A percentile compares a stretch with the other conserved stretches of the same genome.
These are phyloP conservation scores for Epizoanthus fatuus DNA, from an alignment of 92 coral and sea anemone genomes.

Conservation along the genomic window DNA sequence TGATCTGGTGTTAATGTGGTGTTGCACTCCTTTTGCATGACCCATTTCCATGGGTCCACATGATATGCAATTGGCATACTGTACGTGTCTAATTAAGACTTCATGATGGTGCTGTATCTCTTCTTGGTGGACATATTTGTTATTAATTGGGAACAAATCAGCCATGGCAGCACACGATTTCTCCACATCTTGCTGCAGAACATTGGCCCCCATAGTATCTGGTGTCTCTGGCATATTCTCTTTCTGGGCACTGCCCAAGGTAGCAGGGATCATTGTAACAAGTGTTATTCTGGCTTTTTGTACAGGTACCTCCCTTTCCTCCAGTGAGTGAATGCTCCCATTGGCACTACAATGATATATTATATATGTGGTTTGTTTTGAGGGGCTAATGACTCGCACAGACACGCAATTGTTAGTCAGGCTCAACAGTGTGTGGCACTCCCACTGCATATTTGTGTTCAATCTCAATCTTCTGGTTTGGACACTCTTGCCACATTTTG, in stretches of 20 bases:
- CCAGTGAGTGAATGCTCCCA: not conserved
- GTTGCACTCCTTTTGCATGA: slow-evolving; percentile 1
- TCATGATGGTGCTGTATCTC: slow-evolving; percentile 21
- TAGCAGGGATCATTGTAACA: not conserved
- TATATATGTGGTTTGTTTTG: not conserved
- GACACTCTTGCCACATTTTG: too few relatives aligned
- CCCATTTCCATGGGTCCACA: slow-evolving; percentile 28
- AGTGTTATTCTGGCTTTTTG: not conserved
- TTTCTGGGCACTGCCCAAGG: not conserved
- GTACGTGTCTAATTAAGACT: not conserved
- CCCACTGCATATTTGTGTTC: too few relatives aligned
- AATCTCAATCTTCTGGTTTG: too few relatives aligned
- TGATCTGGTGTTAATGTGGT: too few relatives aligned
- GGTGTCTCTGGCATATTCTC: not conserved
- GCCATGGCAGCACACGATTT: not conserved
- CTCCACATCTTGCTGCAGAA: not conserved
- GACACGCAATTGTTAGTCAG: too few relatives aligned
- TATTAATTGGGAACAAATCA: too few relatives aligned
- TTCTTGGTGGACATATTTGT: not conserved
- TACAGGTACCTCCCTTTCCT: not conserved
- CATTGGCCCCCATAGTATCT: not conserved
- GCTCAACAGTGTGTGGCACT: too few relatives aligned
- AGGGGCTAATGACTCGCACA: not conserved
- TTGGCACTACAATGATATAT: not conserved
- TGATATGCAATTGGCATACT: slow-evolving; percentile 22